Base-by-base conservation (phyloP, 2,888 invertebrate genomes). In the Phortica magna region DNA sequence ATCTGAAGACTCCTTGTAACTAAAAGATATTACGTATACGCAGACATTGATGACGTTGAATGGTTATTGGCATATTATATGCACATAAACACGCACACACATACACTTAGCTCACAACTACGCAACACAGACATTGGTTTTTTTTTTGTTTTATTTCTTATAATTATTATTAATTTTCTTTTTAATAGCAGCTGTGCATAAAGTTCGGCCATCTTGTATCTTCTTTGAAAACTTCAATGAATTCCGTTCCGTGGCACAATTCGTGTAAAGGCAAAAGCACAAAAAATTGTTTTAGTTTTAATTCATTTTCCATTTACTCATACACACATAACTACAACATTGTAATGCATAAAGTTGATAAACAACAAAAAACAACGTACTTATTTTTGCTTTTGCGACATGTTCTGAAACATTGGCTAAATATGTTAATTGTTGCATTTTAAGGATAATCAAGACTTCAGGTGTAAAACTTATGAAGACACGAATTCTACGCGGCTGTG, bases 271-370 rank as follows among this genome's bases (percentile, higher is more conserved):
- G 31, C 2, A 31, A 67, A 76, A 17, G 59, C 9, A 71, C 7
- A 53, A 71, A 68, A 70, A 70, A 76, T 77, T 78, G 64, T 75
- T 78, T 75, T 68, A 64, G 70, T 67, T 77, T 80, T 76, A 78
- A 3, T 81, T 53, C 31, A 19, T 19, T 74, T 41, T 42, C 39
- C 59, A 59, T 41, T 41, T 42, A 39, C 59, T 39, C 42, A 71
- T 19, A 71, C 2, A 55, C 17, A 71, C 41, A 10, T 65, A 39
- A 12, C 31, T 39, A 65, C 41, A 39, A 55, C 19, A 19, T 68
- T 57, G 43, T 79, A 83, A 87, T 85, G 88, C 88, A 88, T 82
- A 83, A 80, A 85, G 86, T 88, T 86, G 87, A 78, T 75, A 88
- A 83, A 79, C 86, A 88, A 88, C 87, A 74, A 77, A 77, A 74